Percentiles rank a stretch among this genome's conserved stretches.
Evolutionary conservation across 2,797 vertebrate species (phyloP).

Genomic region (Girardinus metallicus): DNA sequence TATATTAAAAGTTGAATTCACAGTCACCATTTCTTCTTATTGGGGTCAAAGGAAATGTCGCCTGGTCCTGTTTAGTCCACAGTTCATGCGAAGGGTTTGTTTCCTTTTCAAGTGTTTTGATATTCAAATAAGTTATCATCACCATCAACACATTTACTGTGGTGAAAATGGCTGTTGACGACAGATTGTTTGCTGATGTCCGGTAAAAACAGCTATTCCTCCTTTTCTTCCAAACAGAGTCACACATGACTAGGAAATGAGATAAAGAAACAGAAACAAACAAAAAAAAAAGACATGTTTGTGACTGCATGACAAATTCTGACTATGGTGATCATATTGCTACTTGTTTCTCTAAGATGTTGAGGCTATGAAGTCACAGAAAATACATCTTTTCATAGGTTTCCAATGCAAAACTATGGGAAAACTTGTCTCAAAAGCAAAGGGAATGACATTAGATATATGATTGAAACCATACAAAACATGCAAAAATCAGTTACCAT

Average conservation of each 20-base stretch:
- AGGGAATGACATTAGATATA: neutral
- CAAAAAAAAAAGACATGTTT: neutral
- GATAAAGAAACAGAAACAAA: neutral
- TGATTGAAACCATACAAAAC: neutral
- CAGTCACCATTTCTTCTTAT: neutral
- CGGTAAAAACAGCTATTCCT: too few relatives aligned
- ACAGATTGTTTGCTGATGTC: too few relatives aligned
- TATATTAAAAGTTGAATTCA: constrained; percentile 13
- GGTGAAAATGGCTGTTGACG: neutral
- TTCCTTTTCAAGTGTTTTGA: neutral
- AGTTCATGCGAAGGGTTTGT: neutral
- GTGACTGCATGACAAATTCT: neutral
- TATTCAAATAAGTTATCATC: neutral
- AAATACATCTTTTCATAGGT: neutral
- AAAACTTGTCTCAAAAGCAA: neutral
- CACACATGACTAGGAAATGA: neutral
- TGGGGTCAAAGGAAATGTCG: neutral
- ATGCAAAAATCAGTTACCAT: neutral
- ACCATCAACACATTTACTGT: neutral
- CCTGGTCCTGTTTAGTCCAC: neutral
- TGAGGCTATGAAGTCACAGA: neutral
- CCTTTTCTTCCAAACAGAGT: neutral
- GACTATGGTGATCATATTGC: neutral
- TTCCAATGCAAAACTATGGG: neutral
- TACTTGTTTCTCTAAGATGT: neutral